A percentile compares a stretch with the other conserved stretches of the same genome.
Conservation (phyloP, 2,888 invertebrate species). For the Timema cristinae region DNA sequence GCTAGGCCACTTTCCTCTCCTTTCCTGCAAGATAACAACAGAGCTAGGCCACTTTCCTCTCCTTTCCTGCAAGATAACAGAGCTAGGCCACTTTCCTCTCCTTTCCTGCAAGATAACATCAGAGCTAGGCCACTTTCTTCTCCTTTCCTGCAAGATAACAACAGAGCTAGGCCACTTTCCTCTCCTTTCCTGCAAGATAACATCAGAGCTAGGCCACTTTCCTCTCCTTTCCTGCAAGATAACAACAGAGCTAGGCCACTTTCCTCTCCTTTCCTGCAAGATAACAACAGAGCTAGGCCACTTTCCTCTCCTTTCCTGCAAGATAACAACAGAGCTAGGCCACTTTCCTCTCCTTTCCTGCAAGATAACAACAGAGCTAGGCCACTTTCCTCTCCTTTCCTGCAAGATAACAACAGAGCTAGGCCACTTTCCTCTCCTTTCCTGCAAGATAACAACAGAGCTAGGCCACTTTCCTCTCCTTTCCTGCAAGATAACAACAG, state of each 20-base stretch:
- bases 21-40: slow-evolving; percentile 53
- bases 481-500: slow-evolving; percentile 52
- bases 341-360: slow-evolving; percentile 64
- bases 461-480: slow-evolving; percentile 49
- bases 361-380: slow-evolving; percentile 32
- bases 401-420: slow-evolving; percentile 40
- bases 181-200: slow-evolving; percentile 66
- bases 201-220: too few species aligned
- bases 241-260: too few species aligned
- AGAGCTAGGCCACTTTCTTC: too few species aligned
- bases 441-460: slow-evolving; percentile 44
- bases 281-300: too few species aligned
- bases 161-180: too few species aligned
- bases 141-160: slow-evolving; percentile 63
- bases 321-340: slow-evolving; percentile 25
- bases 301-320: slow-evolving; percentile 65
- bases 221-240: slow-evolving; percentile 66
- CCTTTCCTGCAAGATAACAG: slow-evolving; percentile 61
- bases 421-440: slow-evolving; percentile 57
- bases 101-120: slow-evolving; percentile 57
- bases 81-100: slow-evolving; percentile 42
- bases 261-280: slow-evolving; percentile 66
- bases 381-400: slow-evolving; percentile 61
- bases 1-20: slow-evolving; percentile 49
- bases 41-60: too few species aligned